phyloP scores from a whole-genome alignment of 2,888 invertebrate species.

The Baronia brevicornis region DNA sequence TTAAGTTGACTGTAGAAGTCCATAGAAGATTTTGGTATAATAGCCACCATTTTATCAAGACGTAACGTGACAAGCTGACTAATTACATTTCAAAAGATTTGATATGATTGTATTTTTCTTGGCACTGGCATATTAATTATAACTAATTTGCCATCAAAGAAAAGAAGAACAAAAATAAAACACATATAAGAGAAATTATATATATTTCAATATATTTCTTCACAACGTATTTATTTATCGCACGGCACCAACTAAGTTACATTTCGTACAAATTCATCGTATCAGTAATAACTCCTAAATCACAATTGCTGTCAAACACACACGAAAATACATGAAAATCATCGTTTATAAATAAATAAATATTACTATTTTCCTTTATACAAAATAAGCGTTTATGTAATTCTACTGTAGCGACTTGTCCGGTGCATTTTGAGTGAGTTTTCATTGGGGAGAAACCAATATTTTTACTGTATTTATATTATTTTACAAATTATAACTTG shows the following conservation, averaged over 20 bases:
- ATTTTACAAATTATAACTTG: no score
- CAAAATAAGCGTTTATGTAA: constrained; percentile 31
- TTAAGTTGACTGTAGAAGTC: no score
- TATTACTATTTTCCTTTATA: constrained; percentile 36
- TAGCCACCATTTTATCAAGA: no score
- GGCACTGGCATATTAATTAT: no score
- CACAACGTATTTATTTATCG: constrained; percentile 48
- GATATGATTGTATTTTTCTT: no score
- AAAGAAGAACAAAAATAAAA: constrained; percentile 39
- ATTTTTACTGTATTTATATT: no score
- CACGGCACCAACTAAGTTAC: constrained; percentile 41
- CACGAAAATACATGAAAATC: constrained; percentile 26
- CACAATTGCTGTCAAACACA: constrained; percentile 37
- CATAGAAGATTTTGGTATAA: no score
- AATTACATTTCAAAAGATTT: no score
- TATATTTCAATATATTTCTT: constrained; percentile 66
- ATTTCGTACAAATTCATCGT: constrained; percentile 32
- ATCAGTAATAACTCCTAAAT: constrained; percentile 27
- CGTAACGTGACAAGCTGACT: no score
- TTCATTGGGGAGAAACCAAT: no score
- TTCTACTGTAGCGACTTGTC: constrained; percentile 8
- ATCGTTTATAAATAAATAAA: constrained; percentile 48
- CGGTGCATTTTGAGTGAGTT: constrained; percentile 15
- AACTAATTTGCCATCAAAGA: no score
- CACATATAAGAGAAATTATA: constrained; percentile 62